Conservation (phyloP, 2,797 vertebrate genomes). For the Amblyraja radiata region DNA sequence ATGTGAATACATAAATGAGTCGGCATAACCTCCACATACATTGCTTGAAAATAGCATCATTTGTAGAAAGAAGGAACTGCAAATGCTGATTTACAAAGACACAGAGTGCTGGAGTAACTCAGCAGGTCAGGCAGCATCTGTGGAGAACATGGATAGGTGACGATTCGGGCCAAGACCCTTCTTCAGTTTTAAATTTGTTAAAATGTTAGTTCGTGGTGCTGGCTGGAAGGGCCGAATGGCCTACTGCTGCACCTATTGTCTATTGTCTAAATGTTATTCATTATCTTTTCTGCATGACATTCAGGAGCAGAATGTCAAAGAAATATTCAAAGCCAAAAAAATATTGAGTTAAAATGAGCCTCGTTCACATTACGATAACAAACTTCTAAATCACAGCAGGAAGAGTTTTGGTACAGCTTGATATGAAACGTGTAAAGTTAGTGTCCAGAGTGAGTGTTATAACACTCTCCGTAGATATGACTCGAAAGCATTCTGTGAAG, state of each 20-base stretch:
- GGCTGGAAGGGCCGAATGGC: too few species aligned
- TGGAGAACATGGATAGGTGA: too few species aligned
- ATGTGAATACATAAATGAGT: not conserved
- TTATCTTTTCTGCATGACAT: not conserved
- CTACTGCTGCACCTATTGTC: too few species aligned
- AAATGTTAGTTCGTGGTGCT: too few species aligned
- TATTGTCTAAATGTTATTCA: not conserved
- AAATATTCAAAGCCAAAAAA: not conserved
- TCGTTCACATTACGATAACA: not conserved
- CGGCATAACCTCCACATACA: not conserved
- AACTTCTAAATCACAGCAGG: not conserved
- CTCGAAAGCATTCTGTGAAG: not conserved
- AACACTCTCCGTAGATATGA: not conserved
- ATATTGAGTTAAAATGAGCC: not conserved
- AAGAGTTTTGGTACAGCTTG: not conserved
- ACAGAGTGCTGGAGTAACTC: too few species aligned
- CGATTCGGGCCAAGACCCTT: too few species aligned
- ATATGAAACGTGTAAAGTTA: not conserved
- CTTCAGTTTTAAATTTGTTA: too few species aligned
- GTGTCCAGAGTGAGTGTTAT: not conserved
- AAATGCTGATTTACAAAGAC: too few species aligned
- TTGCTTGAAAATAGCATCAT: not conserved
- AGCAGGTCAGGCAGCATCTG: too few species aligned
- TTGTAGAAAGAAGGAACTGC: too few species aligned
- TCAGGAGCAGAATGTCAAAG: not conserved